Evolutionary conservation across 2,888 invertebrate genomes (phyloP).

Genomic region (Cyaniris semiargus): DNA sequence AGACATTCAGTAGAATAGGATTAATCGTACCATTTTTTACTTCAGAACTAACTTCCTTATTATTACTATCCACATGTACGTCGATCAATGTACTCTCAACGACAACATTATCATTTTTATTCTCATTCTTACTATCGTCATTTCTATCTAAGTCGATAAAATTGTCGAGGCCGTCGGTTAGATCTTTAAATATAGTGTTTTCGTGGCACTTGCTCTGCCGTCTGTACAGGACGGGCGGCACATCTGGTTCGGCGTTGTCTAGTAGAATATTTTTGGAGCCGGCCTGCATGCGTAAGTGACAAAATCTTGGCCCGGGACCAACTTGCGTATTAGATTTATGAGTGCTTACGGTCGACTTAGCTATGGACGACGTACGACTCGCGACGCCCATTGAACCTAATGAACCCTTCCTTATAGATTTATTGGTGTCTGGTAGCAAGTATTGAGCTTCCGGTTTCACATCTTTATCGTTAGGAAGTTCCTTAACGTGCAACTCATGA

Average conservation of each 20-base stretch:
- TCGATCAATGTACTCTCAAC: conserved; percentile 73
- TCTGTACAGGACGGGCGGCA: conserved; percentile 87
- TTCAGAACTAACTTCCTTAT: conserved; percentile 59
- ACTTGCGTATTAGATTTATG: conserved; percentile 75
- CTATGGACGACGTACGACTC: conserved; percentile 73
- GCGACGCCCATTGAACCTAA: conserved; percentile 72
- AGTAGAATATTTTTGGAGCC: conserved; percentile 90
- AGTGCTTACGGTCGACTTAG: conserved; percentile 75
- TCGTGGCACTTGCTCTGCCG: conserved; percentile 78
- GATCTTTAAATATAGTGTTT: conserved; percentile 70
- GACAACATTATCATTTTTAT: conserved; percentile 62
- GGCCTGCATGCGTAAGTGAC: conserved; percentile 87
- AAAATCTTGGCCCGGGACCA: conserved; percentile 85
- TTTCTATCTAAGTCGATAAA: conserved; percentile 64
- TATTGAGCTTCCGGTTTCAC: conserved; percentile 54
- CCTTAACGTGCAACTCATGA: conserved; percentile 64
- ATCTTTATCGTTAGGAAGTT: conserved; percentile 53
- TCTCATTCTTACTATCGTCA: conserved; percentile 53
- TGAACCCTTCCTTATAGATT: conserved; percentile 61
- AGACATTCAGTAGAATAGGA: conserved; percentile 70
- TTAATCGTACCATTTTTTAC: conserved; percentile 62
- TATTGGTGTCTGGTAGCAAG: conserved; percentile 52
- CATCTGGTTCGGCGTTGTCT: conserved; percentile 87
- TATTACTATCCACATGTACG: conserved; percentile 70
- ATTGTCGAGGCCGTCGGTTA: conserved; percentile 66